phyloP scores from a whole-genome alignment of 2,113 vertebrate species.

The Oreocharis arfaki region DNA sequence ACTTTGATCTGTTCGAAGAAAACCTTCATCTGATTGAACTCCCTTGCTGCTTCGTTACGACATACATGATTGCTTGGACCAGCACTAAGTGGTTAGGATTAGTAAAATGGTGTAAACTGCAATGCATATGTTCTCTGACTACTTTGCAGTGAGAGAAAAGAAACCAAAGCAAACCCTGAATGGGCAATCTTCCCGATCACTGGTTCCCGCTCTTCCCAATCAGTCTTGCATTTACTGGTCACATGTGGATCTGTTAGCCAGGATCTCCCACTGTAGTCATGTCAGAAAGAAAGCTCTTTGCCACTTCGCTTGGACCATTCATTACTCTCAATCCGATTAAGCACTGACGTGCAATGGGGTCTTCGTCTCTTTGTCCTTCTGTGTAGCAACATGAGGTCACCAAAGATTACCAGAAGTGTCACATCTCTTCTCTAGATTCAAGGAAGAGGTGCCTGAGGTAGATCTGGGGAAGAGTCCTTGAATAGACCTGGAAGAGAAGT shows the following conservation, averaged over 20 bases:
- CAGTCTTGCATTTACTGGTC: not conserved
- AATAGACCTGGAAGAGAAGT: not conserved
- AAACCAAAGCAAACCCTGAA: not conserved
- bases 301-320: not conserved
- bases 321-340: not conserved
- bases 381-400: not conserved
- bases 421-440: not conserved
- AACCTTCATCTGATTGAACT: not conserved
- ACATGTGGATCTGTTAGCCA: not conserved
- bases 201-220: not conserved
- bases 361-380: not conserved
- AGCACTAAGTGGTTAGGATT: not conserved
- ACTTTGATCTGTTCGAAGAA: not conserved
- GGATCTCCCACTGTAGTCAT: not conserved
- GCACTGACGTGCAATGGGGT: not conserved
- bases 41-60: not conserved
- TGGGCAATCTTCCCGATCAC: not conserved
- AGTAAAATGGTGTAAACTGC: not conserved
- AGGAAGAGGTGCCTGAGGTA: not conserved
- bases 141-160: not conserved
- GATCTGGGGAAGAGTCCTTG: not conserved
- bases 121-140: not conserved
- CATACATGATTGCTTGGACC: not conserved
- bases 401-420: not conserved
- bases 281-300: not conserved